A percentile compares a stretch with the other conserved stretches of the same genome.
Conservation (phyloP, 2,113 vertebrate genomes). For the Glareola pratincola region DNA sequence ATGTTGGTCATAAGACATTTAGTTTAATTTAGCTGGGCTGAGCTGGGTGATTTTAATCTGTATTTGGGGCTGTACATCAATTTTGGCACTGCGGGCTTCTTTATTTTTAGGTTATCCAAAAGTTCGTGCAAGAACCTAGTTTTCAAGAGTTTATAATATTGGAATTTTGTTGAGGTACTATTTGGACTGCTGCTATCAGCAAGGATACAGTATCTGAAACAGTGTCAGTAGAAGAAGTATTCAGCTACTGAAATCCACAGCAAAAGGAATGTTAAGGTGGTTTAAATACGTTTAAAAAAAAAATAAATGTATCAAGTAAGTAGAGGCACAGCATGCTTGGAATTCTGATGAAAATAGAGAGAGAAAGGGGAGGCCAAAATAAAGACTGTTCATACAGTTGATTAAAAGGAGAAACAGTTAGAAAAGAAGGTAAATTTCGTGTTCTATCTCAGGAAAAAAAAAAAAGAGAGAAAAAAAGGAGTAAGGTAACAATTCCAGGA, state of each 20-base stretch:
- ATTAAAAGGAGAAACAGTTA: neutral
- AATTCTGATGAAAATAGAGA: neutral
- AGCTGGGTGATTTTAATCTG: neutral
- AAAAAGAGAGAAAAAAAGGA: neutral
- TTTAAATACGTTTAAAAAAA: neutral
- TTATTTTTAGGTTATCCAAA: neutral
- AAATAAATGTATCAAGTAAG: neutral
- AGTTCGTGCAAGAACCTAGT: neutral
- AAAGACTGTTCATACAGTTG: neutral
- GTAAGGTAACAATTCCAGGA: constrained; percentile 4
- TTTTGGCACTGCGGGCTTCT: neutral
- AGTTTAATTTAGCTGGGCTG: neutral
- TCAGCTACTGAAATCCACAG: neutral
- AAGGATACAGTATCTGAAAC: neutral
- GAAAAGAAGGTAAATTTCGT: neutral
- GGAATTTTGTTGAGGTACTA: neutral
- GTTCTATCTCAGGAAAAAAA: neutral
- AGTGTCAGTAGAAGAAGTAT: neutral
- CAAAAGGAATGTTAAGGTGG: neutral
- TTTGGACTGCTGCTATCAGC: neutral
- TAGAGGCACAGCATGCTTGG: neutral
- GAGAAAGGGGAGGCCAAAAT: neutral
- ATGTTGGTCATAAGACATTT: neutral
- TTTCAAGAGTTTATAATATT: neutral
- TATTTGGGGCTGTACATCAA: neutral